Base-by-base conservation (phyloP, 30 jellyfish, hydroid and myxozoan genomes). In the Chrysaora quinquecirrha region DNA sequence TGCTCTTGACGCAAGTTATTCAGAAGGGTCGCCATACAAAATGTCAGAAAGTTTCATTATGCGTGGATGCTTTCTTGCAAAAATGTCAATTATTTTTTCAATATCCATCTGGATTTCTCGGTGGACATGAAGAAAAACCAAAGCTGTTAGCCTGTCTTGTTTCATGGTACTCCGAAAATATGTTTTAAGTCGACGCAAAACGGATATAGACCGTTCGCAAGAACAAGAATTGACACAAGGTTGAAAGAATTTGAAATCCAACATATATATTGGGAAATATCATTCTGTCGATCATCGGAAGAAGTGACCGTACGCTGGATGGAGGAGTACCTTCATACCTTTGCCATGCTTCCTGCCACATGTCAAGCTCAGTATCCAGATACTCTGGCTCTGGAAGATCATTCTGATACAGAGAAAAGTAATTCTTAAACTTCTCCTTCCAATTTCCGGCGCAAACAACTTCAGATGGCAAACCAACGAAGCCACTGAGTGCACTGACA, bases 191-290 rank as follows among this genome's bases (percentile, higher is more conserved):
- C 87, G 86, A 33, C 82, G 64, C 71, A 87, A 25, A 16, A 78
- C 75, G 3, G 76, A 87, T 43, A 77, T 58, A 25, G 87, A 56
- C 47, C 96, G 50, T 63, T 89, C 97, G 62, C 92, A 82, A 46
- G 48, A 74, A 60, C 97, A 82, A 23, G 95, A 30, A 18, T 87
- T 89, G 43, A 89, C 84, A 96, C 21, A 82, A 38, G 28, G 89
- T 62, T 19, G 81, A 96, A 11, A 89, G 64, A 25, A 89, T 89
- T 25, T 47, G 52, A 64, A 89, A 61, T 16, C 67, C 84, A 35
- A 46, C 64, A 50, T 18, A 65, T n/a, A 89, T 82, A 35, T 89
- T 89, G 20, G 88, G 84, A 69, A 89, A 83, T 23, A 83, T 43
- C n/a, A 64, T 27, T 82, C 30, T 25, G 73, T 78, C 89, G 43